phyloP scores from a whole-genome alignment of 1,140 invertebrate genomes.

The Riptortus pedestris region DNA sequence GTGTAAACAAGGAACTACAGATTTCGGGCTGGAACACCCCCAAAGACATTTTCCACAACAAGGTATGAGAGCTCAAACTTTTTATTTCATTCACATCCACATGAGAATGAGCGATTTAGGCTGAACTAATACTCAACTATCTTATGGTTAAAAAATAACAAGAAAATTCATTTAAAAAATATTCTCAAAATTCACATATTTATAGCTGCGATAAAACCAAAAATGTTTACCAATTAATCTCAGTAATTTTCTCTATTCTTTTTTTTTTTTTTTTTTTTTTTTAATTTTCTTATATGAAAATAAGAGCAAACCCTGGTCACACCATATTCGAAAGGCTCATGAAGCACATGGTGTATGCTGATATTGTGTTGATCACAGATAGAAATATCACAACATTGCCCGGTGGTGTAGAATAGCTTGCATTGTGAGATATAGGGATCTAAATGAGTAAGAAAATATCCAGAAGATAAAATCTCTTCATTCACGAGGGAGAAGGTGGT shows the following conservation, averaged over 20 bases:
- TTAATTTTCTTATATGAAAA: background rate
- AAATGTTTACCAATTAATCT: background rate
- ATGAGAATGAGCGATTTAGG: constrained; percentile 1
- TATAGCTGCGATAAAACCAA: background rate
- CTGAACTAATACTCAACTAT: background rate
- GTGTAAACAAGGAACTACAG: constrained; percentile 16
- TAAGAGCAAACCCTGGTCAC: too few relatives aligned
- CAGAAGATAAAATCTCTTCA: too few relatives aligned
- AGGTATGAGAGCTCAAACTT: background rate
- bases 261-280: background rate
- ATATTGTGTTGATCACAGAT: too few relatives aligned
- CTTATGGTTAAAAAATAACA: background rate
- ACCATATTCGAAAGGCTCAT: too few relatives aligned
- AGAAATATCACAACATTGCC: too few relatives aligned
- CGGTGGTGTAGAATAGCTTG: too few relatives aligned
- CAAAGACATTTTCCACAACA: background rate
- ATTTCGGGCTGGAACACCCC: background rate
- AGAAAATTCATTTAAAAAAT: background rate
- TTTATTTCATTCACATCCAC: background rate
- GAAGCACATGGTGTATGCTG: too few relatives aligned
- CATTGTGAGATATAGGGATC: too few relatives aligned
- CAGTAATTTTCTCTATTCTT: background rate
- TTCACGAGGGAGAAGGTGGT: too few relatives aligned
- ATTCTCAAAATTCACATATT: background rate
- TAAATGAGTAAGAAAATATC: too few relatives aligned